Conservation (phyloP, 2,113 vertebrate species). For the Amblyornis subalaris region DNA sequence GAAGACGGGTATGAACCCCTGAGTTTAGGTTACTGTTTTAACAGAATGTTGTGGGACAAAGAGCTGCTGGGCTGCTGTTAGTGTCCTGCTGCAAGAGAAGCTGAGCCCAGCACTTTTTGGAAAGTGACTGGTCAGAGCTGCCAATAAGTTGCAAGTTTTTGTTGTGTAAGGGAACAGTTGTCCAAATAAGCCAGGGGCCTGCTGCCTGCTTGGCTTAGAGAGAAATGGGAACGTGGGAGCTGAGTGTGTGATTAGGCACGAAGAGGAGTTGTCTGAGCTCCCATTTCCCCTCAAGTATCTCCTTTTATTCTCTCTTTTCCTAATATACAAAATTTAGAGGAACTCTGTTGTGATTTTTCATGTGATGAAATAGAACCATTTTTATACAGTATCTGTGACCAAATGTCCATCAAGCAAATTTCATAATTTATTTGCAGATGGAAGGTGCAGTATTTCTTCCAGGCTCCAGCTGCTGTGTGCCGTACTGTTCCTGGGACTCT, state of each 20-base stretch:
- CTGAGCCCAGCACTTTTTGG: conserved; percentile 1
- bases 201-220: background rate
- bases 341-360: background rate
- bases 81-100: background rate
- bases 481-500: background rate
- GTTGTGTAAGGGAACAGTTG: conserved; percentile 3
- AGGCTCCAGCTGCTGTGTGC: background rate
- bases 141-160: background rate
- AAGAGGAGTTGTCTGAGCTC: background rate
- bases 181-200: conserved; percentile 13
- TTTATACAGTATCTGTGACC: background rate
- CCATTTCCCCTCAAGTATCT: background rate
- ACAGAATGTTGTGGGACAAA: background rate
- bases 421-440: background rate
- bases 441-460: background rate
- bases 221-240: background rate
- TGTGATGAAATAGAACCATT: background rate
- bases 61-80: background rate
- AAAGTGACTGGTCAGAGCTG: background rate
- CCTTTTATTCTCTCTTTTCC: background rate
- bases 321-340: background rate
- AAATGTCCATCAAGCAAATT: background rate
- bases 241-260: background rate
- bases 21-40: background rate
- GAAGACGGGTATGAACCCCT: background rate